Evolutionary conservation across 1,140 invertebrate species (phyloP), one percentile per base, ranked within the genome.

Genomic region (Tribolium madens): DNA sequence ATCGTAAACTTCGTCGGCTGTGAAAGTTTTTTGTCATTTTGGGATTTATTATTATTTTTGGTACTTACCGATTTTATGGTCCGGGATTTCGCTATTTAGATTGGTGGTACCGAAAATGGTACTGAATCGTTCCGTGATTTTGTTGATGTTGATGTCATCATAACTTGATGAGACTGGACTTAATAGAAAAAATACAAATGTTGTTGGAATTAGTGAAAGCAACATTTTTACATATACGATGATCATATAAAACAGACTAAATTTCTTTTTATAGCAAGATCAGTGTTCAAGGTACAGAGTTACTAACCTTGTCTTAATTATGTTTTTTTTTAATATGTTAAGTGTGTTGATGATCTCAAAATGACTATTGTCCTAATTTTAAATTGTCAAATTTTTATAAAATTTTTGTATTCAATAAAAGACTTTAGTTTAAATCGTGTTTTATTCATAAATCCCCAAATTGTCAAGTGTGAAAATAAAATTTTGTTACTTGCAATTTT

Each of bases 1-100:
- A 69, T 83, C 82, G 74, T 76, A 83, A 7, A 71, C 68, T 60
- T 76, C 33, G 21, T 73, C 50, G 10, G 36, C 50, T 60, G 36
- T 42, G n/a, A 42, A 31, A 31, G 1, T 42, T 42, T 26, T 26
- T 26, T 0, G 21, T 26, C 3, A 26, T 26, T 26, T 1, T 3
- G 3, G 21, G 6, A 26, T 26, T 26, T 26, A 2, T 5, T 26
- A 2, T 5, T 4, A n/a, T 42, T 36, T 42, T 4, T 4, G 36
- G 36, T 4, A 42, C 36, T 42, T 42, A 42, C 36, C 21, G 21
- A 26, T 26, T 26, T 26, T 26, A 0, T 26, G 21, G 21, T 3
- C 3, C 3, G 21, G 21, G 21, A 26, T 26, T 26, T 4, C 6
- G 6, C 6, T 26, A 5, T 4, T 26, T 26, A 5, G 21, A 4